Evolutionary conservation across 2,888 invertebrate genomes (phyloP).

Genomic region (Drosophila pegasa): DNA sequence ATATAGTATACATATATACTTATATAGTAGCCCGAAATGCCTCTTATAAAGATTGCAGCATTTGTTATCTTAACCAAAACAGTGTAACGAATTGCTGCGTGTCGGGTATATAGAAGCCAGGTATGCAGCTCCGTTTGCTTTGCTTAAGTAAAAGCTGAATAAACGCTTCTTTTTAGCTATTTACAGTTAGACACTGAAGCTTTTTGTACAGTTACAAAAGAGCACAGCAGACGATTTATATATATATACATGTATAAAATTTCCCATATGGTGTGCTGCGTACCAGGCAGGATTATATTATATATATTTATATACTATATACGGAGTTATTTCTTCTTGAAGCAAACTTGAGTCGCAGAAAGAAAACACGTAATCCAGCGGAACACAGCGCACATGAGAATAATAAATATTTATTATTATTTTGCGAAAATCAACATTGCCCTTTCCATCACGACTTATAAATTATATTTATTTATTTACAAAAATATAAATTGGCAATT

Average conservation of each 20-base stretch:
- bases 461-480: neutral
- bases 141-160: neutral
- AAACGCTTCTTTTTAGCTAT: neutral
- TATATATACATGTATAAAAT: neutral
- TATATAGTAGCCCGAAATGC: no score
- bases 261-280: conserved; percentile 6
- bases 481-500: conserved; percentile 1
- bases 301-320: neutral
- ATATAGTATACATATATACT: no score
- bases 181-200: neutral
- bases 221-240: no score
- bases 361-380: neutral
- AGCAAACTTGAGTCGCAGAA: neutral
- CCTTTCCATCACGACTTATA: neutral
- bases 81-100: neutral
- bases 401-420: neutral
- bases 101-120: no score
- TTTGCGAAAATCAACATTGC: neutral
- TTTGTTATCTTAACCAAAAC: neutral
- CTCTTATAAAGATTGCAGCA: neutral
- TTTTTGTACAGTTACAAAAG: neutral
- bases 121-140: neutral
- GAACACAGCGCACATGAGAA: neutral
- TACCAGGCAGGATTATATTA: conserved; percentile 1
- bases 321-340: neutral